Percentiles rank a stretch among this genome's conserved stretches.
These are phyloP conservation scores for Lucifuga dentata DNA, from an alignment of 2,113 vertebrate genomes.

Conservation along the genomic window DNA sequence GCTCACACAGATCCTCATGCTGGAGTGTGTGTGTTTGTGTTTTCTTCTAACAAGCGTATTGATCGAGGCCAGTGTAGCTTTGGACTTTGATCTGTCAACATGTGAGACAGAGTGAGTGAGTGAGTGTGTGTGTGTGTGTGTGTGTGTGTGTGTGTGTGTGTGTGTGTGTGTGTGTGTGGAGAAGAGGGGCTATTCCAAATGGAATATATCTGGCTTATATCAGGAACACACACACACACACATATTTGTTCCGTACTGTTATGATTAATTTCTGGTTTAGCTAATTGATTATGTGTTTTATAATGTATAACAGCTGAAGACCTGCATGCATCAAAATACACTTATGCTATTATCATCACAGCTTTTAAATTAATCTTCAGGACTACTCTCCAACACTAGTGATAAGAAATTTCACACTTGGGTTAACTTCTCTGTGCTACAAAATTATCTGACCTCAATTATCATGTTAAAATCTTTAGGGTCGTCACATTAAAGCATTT, in stretches of 20 bases:
- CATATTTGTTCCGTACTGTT: slow-evolving; percentile 4
- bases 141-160: slow-evolving; percentile 7
- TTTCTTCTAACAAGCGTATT: slow-evolving; percentile 58
- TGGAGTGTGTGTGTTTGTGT: slow-evolving; percentile 20
- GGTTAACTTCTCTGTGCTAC: background rate
- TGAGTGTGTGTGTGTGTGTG: no score
- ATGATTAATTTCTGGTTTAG: background rate
- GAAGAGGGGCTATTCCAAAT: no score
- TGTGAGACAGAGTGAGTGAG: slow-evolving; percentile 3
- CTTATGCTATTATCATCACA: no score
- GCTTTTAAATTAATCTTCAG: no score
- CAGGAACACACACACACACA: slow-evolving; percentile 19
- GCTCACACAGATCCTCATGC: background rate
- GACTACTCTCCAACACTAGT: background rate
- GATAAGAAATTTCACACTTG: background rate
- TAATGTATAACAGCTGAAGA: background rate
- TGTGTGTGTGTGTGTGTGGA: slow-evolving; percentile 2
- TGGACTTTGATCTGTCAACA: slow-evolving; percentile 76
- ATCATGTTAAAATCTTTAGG: no score
- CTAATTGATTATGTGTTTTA: slow-evolving; percentile 1
- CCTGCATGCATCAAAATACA: background rate
- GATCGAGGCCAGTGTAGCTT: slow-evolving; percentile 44
- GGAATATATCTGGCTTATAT: slow-evolving; percentile 8
- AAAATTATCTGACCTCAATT: no score
- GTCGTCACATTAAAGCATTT: no score